Evolutionary conservation across 1,140 invertebrate genomes (phyloP).

Genomic region (Neodiprion lecontei): DNA sequence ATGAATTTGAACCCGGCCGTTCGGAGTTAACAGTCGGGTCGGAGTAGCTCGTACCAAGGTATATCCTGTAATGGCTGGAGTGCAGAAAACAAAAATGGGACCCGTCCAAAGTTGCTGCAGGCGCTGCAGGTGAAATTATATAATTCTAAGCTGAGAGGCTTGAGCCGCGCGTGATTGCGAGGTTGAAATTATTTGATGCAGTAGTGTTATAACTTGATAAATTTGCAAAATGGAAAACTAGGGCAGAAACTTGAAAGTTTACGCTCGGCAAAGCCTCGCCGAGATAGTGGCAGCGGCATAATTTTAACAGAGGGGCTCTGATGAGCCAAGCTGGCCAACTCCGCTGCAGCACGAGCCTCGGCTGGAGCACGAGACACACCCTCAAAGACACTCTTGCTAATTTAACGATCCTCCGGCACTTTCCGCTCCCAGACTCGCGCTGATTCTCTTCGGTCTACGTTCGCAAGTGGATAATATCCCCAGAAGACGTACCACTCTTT

Average conservation of each 20-base stretch:
- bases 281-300: constrained; percentile 34
- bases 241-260: constrained; percentile 53
- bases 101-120: no score
- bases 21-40: no score
- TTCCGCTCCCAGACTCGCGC: constrained; percentile 7
- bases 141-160: no score
- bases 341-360: constrained; percentile 6
- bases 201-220: neutral
- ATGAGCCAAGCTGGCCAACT: constrained; percentile 47
- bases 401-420: constrained; percentile 58
- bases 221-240: neutral
- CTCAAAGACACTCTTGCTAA: constrained; percentile 60
- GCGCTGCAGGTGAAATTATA: no score
- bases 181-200: no score
- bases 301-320: constrained; percentile 42
- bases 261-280: constrained; percentile 39
- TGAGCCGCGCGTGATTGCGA: no score
- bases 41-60: no score
- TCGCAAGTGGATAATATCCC: neutral
- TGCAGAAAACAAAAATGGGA: no score
- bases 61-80: no score
- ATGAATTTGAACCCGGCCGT: no score
- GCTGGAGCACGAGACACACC: constrained; percentile 38
- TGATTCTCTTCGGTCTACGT: constrained; percentile 2
- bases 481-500: neutral